phyloP scores from a whole-genome alignment of 1,140 invertebrate genomes.

The Drosophila willistoni region DNA sequence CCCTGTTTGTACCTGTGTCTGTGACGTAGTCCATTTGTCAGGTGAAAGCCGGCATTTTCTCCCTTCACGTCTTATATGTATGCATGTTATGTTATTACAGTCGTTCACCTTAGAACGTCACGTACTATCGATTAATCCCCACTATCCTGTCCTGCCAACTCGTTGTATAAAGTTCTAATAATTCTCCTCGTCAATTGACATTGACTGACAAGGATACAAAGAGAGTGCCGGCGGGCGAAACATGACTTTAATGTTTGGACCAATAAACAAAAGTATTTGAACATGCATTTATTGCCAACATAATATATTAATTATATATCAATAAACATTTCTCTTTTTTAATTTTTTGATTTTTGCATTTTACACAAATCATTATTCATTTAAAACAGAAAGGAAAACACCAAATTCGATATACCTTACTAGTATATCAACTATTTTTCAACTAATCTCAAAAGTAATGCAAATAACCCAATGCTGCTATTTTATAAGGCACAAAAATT shows the following conservation, averaged over 20 bases:
- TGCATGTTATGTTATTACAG: slow-evolving; percentile 31
- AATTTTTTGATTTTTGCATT: slow-evolving; percentile 34
- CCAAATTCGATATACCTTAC: too few species aligned
- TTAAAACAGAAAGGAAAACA: too few species aligned
- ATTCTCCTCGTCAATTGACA: slow-evolving; percentile 29
- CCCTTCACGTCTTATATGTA: slow-evolving; percentile 8
- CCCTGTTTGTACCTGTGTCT: slow-evolving; percentile 36
- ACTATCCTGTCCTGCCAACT: slow-evolving; percentile 10
- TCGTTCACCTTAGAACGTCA: slow-evolving; percentile 78
- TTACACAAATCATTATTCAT: slow-evolving; percentile 39
- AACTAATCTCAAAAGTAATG: too few species aligned
- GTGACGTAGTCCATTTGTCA: slow-evolving; percentile 50
- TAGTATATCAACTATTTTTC: too few species aligned
- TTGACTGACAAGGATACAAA: slow-evolving; percentile 34
- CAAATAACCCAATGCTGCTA: too few species aligned
- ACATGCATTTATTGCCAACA: slow-evolving; percentile 46
- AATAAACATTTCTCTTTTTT: slow-evolving; percentile 40
- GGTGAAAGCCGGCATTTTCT: slow-evolving; percentile 28
- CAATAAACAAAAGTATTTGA: slow-evolving; percentile 60
- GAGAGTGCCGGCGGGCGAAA: background rate
- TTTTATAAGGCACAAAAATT: too few species aligned
- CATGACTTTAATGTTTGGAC: slow-evolving; percentile 40
- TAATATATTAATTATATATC: slow-evolving; percentile 33
- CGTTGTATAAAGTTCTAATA: slow-evolving; percentile 31
- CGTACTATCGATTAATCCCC: slow-evolving; percentile 71